Base-by-base conservation (phyloP, 2,113 vertebrate genomes). In the Natator depressus region DNA sequence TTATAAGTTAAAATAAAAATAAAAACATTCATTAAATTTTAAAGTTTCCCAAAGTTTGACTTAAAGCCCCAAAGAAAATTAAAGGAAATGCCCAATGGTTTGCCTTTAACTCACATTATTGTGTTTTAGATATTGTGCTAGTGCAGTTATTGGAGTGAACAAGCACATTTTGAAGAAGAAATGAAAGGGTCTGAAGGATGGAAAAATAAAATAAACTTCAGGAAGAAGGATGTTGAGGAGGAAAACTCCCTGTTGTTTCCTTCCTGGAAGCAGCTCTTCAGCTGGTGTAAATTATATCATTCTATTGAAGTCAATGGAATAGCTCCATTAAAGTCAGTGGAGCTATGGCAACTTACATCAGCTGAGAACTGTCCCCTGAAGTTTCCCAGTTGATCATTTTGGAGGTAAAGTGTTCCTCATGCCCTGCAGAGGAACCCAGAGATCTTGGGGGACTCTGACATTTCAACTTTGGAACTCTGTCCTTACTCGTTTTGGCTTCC, bases 1-100 rank as follows among this genome's bases (percentile, higher is more conserved):
- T 76, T 24, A 76, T 76, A 76, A 46, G 42, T 76, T 42, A 76
- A 76, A 76, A 76, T 76, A 75, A 42, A 75, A 75, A 42, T 2
- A 76, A 76, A 75, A 76, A 42, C 3, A 9, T 50, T 14, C 1
- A 16, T 4, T n/a, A 31, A 1, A 0, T 89, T 85, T 80, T 8
- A 76, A 7, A 83, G 53, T 89, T 92, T 96, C 72, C 46, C 80
- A 81, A 90, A 88, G n/a, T 82, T 29, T 92, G 50, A 89, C 69
- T 19, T 62, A 85, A 65, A n/a, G 83, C 50, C 10, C 38, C 0
- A 72, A 25, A 87, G 24, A 27, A 62, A 16, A 62, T 35, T 47
- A 20, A 55, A 24, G 8, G 76, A 69, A 91, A 91, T 85, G 31
- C 6, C 22, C 22, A 55, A 9, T 62, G 38, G 5, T 46, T 2